A percentile compares a stretch with the other conserved stretches of the same genome.
Conservation (phyloP, 2,888 invertebrate genomes). For the Apamea sordens region DNA sequence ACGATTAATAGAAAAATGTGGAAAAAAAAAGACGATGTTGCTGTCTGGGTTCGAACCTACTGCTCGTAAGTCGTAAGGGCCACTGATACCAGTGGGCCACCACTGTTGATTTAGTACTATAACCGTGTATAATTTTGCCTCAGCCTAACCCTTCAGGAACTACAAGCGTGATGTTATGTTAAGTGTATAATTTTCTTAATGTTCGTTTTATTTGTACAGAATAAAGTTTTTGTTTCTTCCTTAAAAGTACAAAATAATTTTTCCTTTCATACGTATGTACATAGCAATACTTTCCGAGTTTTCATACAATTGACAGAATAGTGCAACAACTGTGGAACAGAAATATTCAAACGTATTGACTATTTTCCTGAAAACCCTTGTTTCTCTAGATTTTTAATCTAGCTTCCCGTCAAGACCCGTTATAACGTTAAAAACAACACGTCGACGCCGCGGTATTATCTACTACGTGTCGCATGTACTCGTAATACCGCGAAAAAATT, state of each 20-base stretch:
- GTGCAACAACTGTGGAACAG: background rate
- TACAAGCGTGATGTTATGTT: no score
- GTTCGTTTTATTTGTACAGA: background rate
- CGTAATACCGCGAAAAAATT: background rate
- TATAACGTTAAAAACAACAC: constrained; percentile 25
- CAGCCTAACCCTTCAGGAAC: no score
- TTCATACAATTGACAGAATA: background rate
- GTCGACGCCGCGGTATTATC: background rate
- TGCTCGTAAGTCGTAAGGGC: no score
- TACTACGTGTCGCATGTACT: constrained; percentile 33
- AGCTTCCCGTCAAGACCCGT: background rate
- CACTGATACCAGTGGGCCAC: no score
- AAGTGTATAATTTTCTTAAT: no score
- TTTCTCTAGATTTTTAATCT: background rate
- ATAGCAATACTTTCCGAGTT: background rate
- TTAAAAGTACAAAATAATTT: background rate
- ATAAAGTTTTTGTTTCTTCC: background rate
- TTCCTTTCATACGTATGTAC: background rate
- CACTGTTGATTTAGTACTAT: no score
- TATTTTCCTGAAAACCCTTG: background rate
- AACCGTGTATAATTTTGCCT: no score
- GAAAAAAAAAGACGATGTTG: no score
- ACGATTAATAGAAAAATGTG: no score
- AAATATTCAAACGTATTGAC: background rate
- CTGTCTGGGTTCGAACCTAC: no score